A percentile compares a stretch with the other conserved stretches of the same genome.
phyloP scores from a whole-genome alignment of 2,888 invertebrate species.

The Chaitophorus viminalis region DNA sequence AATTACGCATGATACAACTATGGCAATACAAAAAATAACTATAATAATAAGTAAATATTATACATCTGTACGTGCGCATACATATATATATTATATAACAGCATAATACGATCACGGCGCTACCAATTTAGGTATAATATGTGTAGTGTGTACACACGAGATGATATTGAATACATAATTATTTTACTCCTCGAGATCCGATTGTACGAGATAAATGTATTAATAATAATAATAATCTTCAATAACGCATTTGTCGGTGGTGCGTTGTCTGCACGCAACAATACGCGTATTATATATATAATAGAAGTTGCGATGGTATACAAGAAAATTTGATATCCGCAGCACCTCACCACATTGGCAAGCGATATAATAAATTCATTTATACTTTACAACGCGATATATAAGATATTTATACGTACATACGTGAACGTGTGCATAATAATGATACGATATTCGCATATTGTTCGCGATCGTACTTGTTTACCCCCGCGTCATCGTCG shows the following conservation, averaged over 20 bases:
- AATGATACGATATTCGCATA: background rate
- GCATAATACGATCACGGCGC: too few species aligned
- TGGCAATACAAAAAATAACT: too few species aligned
- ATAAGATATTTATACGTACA: background rate
- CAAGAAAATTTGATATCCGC: background rate
- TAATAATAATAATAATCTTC: background rate
- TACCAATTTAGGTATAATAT: too few species aligned
- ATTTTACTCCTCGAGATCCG: background rate
- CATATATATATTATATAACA: too few species aligned
- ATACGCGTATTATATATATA: background rate
- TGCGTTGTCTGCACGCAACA: background rate
- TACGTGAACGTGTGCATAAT: background rate
- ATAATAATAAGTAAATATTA: too few species aligned
- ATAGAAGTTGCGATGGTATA: too few species aligned
- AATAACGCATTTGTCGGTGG: background rate
- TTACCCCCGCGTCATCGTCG: background rate
- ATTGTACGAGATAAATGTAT: background rate
- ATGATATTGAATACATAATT: too few species aligned
- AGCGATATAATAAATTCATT: constrained; percentile 26
- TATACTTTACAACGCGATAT: background rate
- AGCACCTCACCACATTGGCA: background rate
- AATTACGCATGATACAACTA: too few species aligned
- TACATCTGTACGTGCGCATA: too few species aligned
- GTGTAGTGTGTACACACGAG: too few species aligned
- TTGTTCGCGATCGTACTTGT: background rate